Percentiles rank a stretch among this genome's conserved stretches.
Conservation (phyloP, 2,888 invertebrate genomes). For the Liodrosophila aerea region DNA sequence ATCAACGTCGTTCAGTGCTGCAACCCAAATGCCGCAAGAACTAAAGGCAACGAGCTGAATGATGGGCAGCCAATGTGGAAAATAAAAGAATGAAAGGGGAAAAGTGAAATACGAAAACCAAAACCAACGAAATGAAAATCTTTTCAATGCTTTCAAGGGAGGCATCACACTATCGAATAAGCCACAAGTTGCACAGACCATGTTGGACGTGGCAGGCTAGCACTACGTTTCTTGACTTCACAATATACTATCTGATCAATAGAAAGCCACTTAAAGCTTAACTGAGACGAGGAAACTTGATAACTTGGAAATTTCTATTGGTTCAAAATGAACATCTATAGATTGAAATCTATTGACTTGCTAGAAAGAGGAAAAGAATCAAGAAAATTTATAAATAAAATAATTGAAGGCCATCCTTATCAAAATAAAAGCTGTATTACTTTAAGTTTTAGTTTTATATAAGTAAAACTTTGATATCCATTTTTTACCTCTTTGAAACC, state of each 20-base stretch:
- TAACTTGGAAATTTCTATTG: too few species aligned
- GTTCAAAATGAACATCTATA: too few species aligned
- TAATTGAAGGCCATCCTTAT: too few species aligned
- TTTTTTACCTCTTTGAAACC: too few species aligned
- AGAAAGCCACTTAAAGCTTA: too few species aligned
- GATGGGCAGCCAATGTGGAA: slow-evolving; percentile 35
- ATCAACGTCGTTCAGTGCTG: slow-evolving; percentile 24
- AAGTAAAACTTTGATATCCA: too few species aligned
- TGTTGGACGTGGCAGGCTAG: neutral
- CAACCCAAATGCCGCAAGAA: slow-evolving; percentile 51
- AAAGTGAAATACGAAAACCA: neutral
- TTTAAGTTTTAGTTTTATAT: too few species aligned
- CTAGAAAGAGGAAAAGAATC: too few species aligned
- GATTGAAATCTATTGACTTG: too few species aligned
- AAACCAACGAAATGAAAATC: slow-evolving; percentile 14
- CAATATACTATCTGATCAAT: slow-evolving; percentile 1
- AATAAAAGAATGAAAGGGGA: neutral
- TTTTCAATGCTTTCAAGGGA: slow-evolving; percentile 11
- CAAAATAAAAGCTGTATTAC: too few species aligned
- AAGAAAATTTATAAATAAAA: too few species aligned
- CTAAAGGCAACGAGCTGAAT: slow-evolving; percentile 45
- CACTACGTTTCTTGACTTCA: slow-evolving; percentile 7
- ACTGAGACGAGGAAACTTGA: too few species aligned
- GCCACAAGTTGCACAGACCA: slow-evolving; percentile 1
- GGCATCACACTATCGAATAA: slow-evolving; percentile 18